Conservation (phyloP, 2,113 vertebrate species). For the Edolisoma coerulescens region DNA sequence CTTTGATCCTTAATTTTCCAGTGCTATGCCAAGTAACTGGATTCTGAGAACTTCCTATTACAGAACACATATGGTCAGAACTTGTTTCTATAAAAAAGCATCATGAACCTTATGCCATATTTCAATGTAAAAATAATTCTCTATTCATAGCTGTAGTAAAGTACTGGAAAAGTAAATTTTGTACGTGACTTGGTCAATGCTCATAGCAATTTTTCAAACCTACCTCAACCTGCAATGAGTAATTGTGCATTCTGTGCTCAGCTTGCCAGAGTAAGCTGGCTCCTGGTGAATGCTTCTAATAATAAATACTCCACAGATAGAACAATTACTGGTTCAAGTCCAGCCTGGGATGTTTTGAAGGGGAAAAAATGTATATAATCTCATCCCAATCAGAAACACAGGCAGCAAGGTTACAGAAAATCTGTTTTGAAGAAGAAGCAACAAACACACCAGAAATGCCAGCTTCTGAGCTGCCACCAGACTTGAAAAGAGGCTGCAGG, state of each 20-base stretch:
- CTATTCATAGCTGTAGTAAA: background rate
- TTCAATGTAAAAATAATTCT: background rate
- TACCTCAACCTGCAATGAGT: background rate
- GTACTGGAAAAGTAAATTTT: background rate
- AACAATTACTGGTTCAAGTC: background rate
- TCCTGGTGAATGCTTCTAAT: background rate
- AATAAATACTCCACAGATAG: constrained; percentile 1
- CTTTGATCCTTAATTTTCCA: background rate
- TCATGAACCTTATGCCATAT: background rate
- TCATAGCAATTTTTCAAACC: background rate
- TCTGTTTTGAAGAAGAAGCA: background rate
- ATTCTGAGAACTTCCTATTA: background rate
- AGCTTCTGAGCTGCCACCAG: background rate
- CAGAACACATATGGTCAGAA: background rate
- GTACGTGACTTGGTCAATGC: background rate
- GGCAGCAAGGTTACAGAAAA: background rate
- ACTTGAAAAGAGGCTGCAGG: background rate
- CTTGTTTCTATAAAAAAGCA: background rate
- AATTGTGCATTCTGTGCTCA: background rate
- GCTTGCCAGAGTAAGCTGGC: background rate
- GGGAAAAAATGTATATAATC: background rate
- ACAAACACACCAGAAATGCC: background rate
- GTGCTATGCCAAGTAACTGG: background rate
- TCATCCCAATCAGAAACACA: background rate
- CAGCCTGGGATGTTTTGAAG: background rate